Base-by-base conservation (phyloP, 2,888 invertebrate genomes). In the Chironomus tentans region DNA sequence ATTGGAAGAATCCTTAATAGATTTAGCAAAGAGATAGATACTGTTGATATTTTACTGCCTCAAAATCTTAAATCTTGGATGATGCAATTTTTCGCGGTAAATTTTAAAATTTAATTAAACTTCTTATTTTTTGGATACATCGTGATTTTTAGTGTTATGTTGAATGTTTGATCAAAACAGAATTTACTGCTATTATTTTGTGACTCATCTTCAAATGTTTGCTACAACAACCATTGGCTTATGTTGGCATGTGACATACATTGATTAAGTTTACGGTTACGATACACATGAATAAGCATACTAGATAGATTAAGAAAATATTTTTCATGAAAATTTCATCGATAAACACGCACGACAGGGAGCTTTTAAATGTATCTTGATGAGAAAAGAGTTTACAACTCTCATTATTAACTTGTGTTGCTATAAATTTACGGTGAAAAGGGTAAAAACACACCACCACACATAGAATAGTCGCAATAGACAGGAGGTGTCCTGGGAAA, bases 1-100 rank as follows among this genome's bases (percentile, higher is more conserved):
- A 80, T 88, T 78, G 93, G 93, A 82, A 87, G 93, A 79, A 88
- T 93, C 80, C 85, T 93, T 68, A 89, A 89, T 83, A 86, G 78
- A 12, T 89, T 89, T 82, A 86, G 88, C 78, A 86, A 86, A 81
- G 89, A 90, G 82, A 83, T 89, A 79, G 87, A 89, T 80, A 82
- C 85, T 76, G 81, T 88, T 81, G 89, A 90, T 82, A 85, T 84
- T 79, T 81, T 80, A 69, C 81, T 89, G 79, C 88, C 88, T 77
- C 28, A 77, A 46, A 80, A 81, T 77, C 73, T 82, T 75, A 79
- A 81, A 78, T 81, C 82, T 77, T 84, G 85, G 80, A 70, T 87
- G 61, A 82, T 80, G 78, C 83, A 82, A 79, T 80, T 82, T 77
- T 84, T 84, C 80, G 80, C 81, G 86, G 87, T 87, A 86, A 65